phyloP scores from a whole-genome alignment of 1,140 invertebrate genomes.

The Drosophila setifemur region DNA sequence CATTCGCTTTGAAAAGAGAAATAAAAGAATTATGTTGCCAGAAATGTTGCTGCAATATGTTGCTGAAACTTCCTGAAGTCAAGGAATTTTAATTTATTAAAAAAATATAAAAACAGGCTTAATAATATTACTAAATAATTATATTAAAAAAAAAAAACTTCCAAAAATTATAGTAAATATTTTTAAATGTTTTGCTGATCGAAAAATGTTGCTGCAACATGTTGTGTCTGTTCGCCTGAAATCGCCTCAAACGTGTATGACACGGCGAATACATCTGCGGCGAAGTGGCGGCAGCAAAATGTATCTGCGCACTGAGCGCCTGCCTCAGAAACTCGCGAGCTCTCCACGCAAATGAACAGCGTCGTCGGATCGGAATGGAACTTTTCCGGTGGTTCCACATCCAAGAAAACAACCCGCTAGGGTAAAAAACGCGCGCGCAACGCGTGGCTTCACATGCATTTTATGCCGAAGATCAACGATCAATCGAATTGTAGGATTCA shows the following conservation, averaged over 20 bases:
- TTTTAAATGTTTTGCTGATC: not conserved
- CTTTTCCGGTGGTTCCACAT: not conserved
- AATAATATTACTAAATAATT: too few species aligned
- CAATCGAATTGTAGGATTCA: not conserved
- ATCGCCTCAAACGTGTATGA: conserved; percentile 22
- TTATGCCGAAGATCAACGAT: not conserved
- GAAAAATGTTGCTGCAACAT: conserved; percentile 19
- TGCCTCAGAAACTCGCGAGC: conserved; percentile 70
- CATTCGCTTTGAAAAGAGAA: too few species aligned
- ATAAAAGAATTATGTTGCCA: too few species aligned
- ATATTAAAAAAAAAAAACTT: not conserved
- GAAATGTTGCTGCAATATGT: too few species aligned
- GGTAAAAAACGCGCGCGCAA: conserved; percentile 48
- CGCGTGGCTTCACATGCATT: not conserved
- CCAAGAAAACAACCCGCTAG: conserved; percentile 11
- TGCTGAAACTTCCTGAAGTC: too few species aligned
- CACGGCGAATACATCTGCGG: conserved; percentile 21
- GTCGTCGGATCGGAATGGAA: conserved; percentile 23
- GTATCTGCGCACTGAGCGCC: conserved; percentile 68
- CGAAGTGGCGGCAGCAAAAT: conserved; percentile 50
- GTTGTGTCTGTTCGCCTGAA: not conserved
- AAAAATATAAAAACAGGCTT: too few species aligned
- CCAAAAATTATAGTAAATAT: not conserved
- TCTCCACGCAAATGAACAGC: conserved; percentile 50
- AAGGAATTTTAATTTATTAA: too few species aligned